Evolutionary conservation across 2,888 invertebrate genomes (phyloP), one percentile per base, ranked within the genome.

Genomic region (Coenonympha arcania): DNA sequence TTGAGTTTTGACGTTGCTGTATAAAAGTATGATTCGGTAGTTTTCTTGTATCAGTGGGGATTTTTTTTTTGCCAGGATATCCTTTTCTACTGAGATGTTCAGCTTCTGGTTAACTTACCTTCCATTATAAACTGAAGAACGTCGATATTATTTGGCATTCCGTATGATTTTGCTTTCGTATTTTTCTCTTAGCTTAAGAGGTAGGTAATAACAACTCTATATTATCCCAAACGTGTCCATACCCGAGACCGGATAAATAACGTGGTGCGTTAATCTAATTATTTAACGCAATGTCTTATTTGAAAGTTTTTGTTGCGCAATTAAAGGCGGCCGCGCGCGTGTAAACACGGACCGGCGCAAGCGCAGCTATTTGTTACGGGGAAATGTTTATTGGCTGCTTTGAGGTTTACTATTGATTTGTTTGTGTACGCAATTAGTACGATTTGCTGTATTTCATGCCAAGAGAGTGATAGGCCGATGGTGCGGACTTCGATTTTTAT

Each of bases 221-320:
- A 55, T 48, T 30, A 48, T 37, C 44, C 34, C 45, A 15, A 52
- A 41, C 45, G 33, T 44, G 46, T 34, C 28, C 33, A 33, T 51
- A 41, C 49, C 49, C 36, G 33, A 56, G 54, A 51, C 51, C 43
- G 57, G 55, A 66, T 65, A 64, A 68, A 66, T 64, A 76, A 71
- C 77, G 69, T 70, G 73, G 75, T 76, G 77, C 42, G 78, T 68
- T 82, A 82, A 83, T 82, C 82, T 82, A 82, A 82, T 83, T 82
- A 83, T 76, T 80, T 83, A 81, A 71, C 79, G 69, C 80, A 79
- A 83, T 76, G 81, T 82, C 83, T 83, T 82, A 80, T 79, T 83
- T 77, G 79, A 78, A 72, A 70, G 66, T 71, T 77, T 53, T 78
- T 75, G 78, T 80, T 74, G 70, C 61, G 73, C 78, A 78, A 81